These are phyloP conservation scores for Mormyrus lacerda DNA, from an alignment of 2,113 vertebrate species.

Conservation along the genomic window DNA sequence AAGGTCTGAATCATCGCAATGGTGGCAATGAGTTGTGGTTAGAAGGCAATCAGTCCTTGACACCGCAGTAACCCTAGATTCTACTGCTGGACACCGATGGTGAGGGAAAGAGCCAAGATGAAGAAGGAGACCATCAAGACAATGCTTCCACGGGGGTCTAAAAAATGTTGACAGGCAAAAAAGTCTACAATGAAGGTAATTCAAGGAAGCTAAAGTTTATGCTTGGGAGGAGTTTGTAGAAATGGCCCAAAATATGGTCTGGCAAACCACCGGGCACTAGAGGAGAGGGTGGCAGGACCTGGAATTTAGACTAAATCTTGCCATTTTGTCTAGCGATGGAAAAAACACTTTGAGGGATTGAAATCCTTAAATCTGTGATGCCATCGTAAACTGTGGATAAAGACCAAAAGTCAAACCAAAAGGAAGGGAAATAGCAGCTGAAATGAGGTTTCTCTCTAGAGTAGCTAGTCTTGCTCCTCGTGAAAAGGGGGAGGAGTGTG, in stretches of 20 bases:
- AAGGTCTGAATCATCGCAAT: not conserved
- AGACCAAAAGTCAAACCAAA: not conserved
- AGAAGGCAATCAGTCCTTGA: not conserved
- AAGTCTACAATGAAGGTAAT: not conserved
- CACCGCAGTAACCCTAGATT: not conserved
- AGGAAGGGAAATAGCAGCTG: not conserved
- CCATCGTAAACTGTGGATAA: not conserved
- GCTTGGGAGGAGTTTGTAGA: not conserved
- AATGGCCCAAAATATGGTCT: not conserved
- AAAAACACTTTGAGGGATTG: not conserved
- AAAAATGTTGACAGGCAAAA: not conserved
- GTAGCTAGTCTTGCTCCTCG: not conserved
- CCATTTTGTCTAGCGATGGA: not conserved
- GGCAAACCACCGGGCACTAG: not conserved
- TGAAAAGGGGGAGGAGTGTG: not conserved
- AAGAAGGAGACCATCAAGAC: not conserved
- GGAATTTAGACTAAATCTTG: not conserved
- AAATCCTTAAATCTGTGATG: not conserved
- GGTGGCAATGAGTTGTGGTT: not conserved
- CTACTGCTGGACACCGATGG: not conserved
- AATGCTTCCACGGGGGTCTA: not conserved
- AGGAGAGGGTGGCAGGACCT: not conserved
- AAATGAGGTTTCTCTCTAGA: not conserved
- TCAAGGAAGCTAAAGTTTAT: not conserved
- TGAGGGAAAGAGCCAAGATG: not conserved